Conservation (phyloP, 2,888 invertebrate species). For the Melinaea menophilus region DNA sequence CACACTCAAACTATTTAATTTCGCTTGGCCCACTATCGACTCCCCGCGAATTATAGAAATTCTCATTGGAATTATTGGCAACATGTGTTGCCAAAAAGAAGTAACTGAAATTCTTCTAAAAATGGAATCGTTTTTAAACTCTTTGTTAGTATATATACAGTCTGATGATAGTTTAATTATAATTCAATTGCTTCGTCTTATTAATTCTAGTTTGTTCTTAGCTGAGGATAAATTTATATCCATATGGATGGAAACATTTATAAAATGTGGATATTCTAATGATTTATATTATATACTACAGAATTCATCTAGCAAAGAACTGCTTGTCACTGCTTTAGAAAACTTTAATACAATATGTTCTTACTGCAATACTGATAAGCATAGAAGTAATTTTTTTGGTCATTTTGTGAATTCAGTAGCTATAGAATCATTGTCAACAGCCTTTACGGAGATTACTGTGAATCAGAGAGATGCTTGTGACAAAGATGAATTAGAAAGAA, state of each 20-base stretch:
- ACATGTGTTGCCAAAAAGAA: slow-evolving; percentile 85
- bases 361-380: slow-evolving; percentile 54
- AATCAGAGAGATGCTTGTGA: slow-evolving; percentile 49
- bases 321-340: slow-evolving; percentile 78
- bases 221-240: slow-evolving; percentile 61
- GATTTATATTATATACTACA: slow-evolving; percentile 83
- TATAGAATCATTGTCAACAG: slow-evolving; percentile 50
- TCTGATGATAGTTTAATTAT: slow-evolving; percentile 85
- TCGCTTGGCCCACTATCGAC: slow-evolving; percentile 75
- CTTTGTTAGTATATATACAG: slow-evolving; percentile 75
- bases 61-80: slow-evolving; percentile 88
- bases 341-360: slow-evolving; percentile 77
- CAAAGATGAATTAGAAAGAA: slow-evolving; percentile 57
- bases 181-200: slow-evolving; percentile 84
- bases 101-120: slow-evolving; percentile 77
- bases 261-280: slow-evolving; percentile 70
- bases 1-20: slow-evolving; percentile 80
- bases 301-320: slow-evolving; percentile 83
- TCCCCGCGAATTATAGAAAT: slow-evolving; percentile 86
- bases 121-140: slow-evolving; percentile 76
- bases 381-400: slow-evolving; percentile 51
- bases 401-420: slow-evolving; percentile 58
- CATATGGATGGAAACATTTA: slow-evolving; percentile 69
- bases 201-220: slow-evolving; percentile 75
- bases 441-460: slow-evolving; percentile 53